Base-by-base conservation (phyloP, 2,113 vertebrate species). In the Meriones unguiculatus region DNA sequence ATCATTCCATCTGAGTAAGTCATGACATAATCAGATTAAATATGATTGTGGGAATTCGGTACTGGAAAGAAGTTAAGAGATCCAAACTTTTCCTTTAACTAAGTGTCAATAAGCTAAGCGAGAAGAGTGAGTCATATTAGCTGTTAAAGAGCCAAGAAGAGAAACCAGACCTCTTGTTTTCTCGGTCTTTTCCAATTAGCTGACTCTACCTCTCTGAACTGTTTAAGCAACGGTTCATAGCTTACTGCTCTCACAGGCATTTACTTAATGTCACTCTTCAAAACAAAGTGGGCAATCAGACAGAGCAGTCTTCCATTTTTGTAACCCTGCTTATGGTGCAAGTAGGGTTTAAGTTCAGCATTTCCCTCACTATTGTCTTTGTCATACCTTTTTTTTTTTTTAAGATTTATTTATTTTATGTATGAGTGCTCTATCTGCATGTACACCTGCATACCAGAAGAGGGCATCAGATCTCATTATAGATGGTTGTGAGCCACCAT, bases 1-100 rank as follows among this genome's bases (percentile, higher is more conserved):
- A 86, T 7, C 91, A 94, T 57, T 92, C 50, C 57, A 95, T 69
- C 28, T 93, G 30, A 94, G 93, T 28, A 87, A 78, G 50, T 90
- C 30, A 72, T 52, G 82, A 78, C 15, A 50, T 64, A 86, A 91
- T 62, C 32, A 82, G 77, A 93, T 54, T 95, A 94, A 94, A 94
- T 87, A 35, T 85, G 95, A 95, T 70, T 41, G 67, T 50, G 30
- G 15, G 67, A 92, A 46, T 95, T 82, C 65, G 94, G 84, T 85
- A n/a, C 38, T 88, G 28, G n/a, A 92, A 92, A 96, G 14, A 89
- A 82, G 8, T 69, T 87, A 72, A 75, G 86, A 65, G 64, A 67
- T 86, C 18, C 38, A 92, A 95, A 96, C 52, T 1, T 35, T 81
- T 93, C 30, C 54, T 96, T 89, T 90, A 57, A 69, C 41, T 52